phyloP scores from a whole-genome alignment of 2,888 invertebrate genomes.

The Argyra leucocephala region DNA sequence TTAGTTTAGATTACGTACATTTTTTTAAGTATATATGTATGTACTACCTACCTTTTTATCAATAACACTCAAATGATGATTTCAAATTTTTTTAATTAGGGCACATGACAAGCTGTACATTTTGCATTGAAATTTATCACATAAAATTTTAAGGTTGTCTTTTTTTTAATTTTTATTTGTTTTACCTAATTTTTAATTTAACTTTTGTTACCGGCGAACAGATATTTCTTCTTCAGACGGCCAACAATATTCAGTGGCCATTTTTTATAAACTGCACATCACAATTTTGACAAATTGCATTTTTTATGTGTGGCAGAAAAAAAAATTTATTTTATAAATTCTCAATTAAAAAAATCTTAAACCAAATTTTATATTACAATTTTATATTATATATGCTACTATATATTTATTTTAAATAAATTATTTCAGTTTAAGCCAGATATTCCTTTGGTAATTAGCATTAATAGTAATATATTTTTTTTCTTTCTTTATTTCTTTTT shows the following conservation, averaged over 20 bases:
- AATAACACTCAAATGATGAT: slow-evolving; percentile 6
- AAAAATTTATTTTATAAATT: not conserved
- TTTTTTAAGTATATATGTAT: not conserved
- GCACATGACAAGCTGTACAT: not conserved
- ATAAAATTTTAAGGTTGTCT: not conserved
- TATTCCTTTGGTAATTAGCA: slow-evolving; percentile 6
- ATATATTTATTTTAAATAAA: not conserved
- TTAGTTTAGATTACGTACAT: not conserved
- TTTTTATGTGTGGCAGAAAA: not conserved
- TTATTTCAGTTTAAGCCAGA: not conserved
- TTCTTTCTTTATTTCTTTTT: not conserved
- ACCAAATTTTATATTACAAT: not conserved
- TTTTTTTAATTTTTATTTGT: not conserved
- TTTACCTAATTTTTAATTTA: slow-evolving; percentile 2
- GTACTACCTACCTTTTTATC: not conserved
- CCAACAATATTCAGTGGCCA: slow-evolving; percentile 4
- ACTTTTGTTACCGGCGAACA: not conserved
- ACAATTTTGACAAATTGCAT: slow-evolving; percentile 3
- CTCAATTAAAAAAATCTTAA: not conserved
- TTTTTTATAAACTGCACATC: slow-evolving; percentile 6
- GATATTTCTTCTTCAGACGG: not conserved
- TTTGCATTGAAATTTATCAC: slow-evolving; percentile 3
- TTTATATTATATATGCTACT: not conserved
- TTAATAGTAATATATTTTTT: not conserved
- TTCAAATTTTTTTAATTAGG: slow-evolving; percentile 4